Evolutionary conservation across 2,888 invertebrate genomes (phyloP).

Genomic region (Lutraria lutraria): DNA sequence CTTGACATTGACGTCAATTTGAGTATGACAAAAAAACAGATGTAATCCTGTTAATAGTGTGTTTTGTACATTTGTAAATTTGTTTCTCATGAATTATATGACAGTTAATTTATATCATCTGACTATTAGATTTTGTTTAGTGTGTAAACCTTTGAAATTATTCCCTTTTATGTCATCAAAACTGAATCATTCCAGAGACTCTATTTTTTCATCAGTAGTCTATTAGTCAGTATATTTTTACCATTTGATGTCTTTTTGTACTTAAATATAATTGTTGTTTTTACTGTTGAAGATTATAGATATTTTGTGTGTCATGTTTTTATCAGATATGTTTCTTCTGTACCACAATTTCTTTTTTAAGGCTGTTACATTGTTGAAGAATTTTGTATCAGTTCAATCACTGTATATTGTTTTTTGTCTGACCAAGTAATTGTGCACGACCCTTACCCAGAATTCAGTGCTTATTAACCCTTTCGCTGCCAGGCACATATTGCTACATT

Average conservation of each 20-base stretch:
- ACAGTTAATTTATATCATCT: conserved; percentile 12
- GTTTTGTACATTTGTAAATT: neutral
- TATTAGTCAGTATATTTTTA: conserved; percentile 25
- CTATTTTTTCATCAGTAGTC: conserved; percentile 43
- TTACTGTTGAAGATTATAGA: conserved; percentile 14
- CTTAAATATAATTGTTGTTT: neutral
- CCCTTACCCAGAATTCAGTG: no score
- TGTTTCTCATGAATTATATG: neutral
- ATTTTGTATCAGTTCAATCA: no score
- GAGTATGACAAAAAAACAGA: no score
- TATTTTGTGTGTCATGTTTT: conserved; percentile 19
- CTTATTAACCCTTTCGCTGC: no score
- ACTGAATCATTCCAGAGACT: conserved; percentile 56
- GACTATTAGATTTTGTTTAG: neutral
- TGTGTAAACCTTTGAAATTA: neutral
- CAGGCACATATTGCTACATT: no score
- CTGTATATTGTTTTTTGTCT: no score
- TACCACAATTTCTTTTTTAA: no score
- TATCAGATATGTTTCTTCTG: neutral
- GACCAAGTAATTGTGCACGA: no score
- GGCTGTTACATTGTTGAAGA: no score
- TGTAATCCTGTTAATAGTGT: no score
- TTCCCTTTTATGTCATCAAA: neutral
- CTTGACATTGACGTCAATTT: no score
- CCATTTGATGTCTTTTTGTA: conserved; percentile 1